Conservation (phyloP, 2,113 vertebrate genomes). For the Lynx canadensis region DNA sequence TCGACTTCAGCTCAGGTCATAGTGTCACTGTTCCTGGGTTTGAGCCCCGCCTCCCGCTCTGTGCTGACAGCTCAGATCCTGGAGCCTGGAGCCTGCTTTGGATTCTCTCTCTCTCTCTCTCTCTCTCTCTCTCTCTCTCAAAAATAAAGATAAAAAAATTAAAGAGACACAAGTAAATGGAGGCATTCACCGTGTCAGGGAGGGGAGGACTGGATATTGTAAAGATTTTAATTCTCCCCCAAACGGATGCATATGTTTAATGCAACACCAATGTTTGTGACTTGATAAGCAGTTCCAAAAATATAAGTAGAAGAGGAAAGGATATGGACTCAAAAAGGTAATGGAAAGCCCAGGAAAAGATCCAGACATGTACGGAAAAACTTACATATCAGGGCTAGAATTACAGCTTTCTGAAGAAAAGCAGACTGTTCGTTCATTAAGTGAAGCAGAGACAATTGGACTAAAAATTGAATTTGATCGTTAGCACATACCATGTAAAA, state of each 20-base stretch:
- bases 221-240: background rate
- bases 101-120: too few species aligned
- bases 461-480: background rate
- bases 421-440: background rate
- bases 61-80: too few species aligned
- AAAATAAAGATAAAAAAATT: too few species aligned
- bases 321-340: background rate
- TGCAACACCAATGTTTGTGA: background rate
- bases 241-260: background rate
- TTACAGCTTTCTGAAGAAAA: background rate
- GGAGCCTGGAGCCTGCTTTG: too few species aligned
- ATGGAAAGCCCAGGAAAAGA: background rate
- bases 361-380: too few species aligned
- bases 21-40: too few species aligned
- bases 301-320: background rate
- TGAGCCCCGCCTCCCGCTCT: too few species aligned
- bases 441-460: too few species aligned
- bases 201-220: background rate
- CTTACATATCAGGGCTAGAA: too few species aligned
- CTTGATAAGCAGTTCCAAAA: background rate
- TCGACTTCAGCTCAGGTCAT: too few species aligned
- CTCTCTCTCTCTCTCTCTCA: too few species aligned
- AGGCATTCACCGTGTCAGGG: background rate
- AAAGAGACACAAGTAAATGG: background rate
- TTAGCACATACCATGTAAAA: background rate